Evolutionary conservation across 2,113 vertebrate genomes (phyloP).

Genomic region (Callaeas wilsoni): DNA sequence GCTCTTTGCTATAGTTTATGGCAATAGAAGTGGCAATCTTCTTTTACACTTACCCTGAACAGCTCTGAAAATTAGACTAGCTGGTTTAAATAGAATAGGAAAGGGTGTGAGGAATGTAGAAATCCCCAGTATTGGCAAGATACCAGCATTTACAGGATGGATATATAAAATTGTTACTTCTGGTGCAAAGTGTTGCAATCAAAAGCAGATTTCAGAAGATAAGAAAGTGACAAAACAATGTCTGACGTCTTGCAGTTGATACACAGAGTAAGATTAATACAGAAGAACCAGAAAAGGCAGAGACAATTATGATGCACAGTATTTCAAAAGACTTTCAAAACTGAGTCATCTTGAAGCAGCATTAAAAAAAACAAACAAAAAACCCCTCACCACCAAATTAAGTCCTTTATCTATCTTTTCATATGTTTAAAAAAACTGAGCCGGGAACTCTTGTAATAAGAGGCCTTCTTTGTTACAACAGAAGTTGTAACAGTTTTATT

Average conservation of each 20-base stretch:
- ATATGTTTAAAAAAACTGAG: neutral
- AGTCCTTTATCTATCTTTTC: neutral
- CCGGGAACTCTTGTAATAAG: neutral
- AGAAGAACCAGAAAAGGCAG: neutral
- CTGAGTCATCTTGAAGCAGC: neutral
- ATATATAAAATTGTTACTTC: neutral
- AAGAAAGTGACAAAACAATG: neutral
- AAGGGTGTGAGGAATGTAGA: neutral
- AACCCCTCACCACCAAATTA: neutral
- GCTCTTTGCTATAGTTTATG: neutral
- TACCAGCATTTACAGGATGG: neutral
- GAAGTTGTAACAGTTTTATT: neutral
- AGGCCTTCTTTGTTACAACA: neutral
- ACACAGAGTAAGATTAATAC: neutral
- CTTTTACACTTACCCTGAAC: neutral
- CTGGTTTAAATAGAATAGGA: neutral
- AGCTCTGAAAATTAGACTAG: neutral
- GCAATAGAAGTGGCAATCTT: neutral
- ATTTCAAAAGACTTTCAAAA: neutral
- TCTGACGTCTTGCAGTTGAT: neutral
- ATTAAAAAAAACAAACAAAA: neutral
- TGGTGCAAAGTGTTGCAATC: neutral
- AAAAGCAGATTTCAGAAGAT: neutral
- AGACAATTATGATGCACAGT: neutral
- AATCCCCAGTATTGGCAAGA: neutral